phyloP scores from a whole-genome alignment of 2,113 vertebrate genomes.

The Indri indri region DNA sequence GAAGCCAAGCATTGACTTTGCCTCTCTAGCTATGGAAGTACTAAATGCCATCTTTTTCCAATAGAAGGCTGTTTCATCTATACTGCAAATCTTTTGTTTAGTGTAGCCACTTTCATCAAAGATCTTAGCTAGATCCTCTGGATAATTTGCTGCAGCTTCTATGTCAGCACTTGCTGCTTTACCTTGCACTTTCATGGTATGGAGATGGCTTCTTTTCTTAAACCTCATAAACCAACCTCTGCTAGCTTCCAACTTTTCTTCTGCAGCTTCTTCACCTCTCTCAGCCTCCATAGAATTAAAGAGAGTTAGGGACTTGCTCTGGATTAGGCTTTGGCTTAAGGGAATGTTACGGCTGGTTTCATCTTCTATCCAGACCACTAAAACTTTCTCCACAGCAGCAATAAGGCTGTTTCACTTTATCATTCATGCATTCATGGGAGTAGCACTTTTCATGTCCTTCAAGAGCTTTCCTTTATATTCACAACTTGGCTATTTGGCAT shows the following conservation, averaged over 20 bases:
- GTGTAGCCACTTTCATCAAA: background rate
- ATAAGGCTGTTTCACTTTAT: background rate
- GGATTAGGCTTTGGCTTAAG: background rate
- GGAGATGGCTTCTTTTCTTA: background rate
- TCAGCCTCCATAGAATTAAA: background rate
- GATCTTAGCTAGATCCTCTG: background rate
- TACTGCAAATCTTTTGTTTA: background rate
- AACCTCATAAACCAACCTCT: background rate
- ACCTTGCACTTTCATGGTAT: background rate
- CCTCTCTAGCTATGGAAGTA: background rate
- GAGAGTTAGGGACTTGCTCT: background rate
- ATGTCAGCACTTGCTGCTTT: background rate
- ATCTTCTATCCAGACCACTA: background rate
- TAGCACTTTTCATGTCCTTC: background rate
- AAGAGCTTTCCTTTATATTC: background rate
- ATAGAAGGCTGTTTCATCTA: background rate
- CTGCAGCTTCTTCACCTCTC: background rate
- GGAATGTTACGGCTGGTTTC: background rate
- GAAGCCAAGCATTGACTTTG: background rate
- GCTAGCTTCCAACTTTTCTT: background rate
- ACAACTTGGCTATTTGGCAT: background rate
- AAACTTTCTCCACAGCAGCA: background rate
- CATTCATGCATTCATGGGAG: background rate
- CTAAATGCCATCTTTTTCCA: background rate
- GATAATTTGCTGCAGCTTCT: background rate